Evolutionary conservation across 2,113 vertebrate genomes (phyloP).

Genomic region (Pontoporia blainvillei): DNA sequence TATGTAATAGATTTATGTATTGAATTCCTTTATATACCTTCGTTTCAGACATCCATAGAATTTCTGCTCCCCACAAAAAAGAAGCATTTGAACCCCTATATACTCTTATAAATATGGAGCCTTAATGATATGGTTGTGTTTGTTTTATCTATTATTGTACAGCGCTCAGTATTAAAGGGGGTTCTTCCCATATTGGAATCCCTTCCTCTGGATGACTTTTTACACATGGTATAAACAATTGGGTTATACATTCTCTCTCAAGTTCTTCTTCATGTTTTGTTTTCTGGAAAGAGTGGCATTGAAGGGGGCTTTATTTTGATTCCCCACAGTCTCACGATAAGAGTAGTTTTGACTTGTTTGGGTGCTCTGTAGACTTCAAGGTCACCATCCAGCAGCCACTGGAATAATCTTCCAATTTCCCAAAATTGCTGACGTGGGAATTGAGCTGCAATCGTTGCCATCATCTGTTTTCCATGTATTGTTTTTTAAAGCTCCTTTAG

Average conservation of each 20-base stretch:
- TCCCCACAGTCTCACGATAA: neutral
- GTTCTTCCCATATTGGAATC: neutral
- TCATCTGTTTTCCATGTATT: neutral
- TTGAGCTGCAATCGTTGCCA: neutral
- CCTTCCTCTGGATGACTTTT: neutral
- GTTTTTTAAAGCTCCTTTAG: neutral
- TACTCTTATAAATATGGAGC: neutral
- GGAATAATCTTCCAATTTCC: neutral
- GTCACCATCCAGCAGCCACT: neutral
- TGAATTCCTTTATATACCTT: neutral
- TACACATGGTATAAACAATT: neutral
- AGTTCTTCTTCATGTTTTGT: neutral
- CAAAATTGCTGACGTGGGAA: neutral
- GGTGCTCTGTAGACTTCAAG: neutral
- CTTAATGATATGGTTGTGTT: neutral
- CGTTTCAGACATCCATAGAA: neutral
- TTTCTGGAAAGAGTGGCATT: conserved; percentile 1
- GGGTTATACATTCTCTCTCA: neutral
- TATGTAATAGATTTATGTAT: neutral
- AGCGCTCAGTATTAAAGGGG: neutral
- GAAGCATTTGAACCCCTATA: neutral
- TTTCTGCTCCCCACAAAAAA: neutral
- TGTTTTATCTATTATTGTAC: neutral
- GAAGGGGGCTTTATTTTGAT: conserved; percentile 10
- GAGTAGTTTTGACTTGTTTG: conserved; percentile 23